A percentile compares a stretch with the other conserved stretches of the same genome.
Conservation (phyloP, 1,140 invertebrate species). For the Paramacrobiotus metropolitanus region DNA sequence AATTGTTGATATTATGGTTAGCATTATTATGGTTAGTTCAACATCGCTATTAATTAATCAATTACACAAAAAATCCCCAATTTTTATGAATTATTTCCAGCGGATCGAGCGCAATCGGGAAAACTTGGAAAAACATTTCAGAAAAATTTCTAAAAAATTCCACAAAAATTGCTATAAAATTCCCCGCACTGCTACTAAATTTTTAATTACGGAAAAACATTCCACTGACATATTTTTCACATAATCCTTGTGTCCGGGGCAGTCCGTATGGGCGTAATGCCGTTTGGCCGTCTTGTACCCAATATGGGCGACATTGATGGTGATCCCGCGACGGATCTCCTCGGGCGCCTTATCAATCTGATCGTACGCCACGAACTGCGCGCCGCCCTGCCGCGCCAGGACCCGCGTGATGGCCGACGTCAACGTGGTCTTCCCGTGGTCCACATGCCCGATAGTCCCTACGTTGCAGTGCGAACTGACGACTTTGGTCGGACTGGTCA, state of each 20-base stretch:
- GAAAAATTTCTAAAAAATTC: too few relatives aligned
- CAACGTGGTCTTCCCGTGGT: constrained; percentile 31
- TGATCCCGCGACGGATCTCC: constrained; percentile 71
- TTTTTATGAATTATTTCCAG: too few relatives aligned
- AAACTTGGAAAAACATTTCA: too few relatives aligned
- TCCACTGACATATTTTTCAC: constrained; percentile 48
- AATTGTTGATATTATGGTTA: too few relatives aligned
- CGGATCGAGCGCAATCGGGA: too few relatives aligned
- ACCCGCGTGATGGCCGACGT: constrained; percentile 28
- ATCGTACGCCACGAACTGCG: constrained; percentile 1
- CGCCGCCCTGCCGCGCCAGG: background rate
- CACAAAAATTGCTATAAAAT: too few relatives aligned
- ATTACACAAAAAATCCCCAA: too few relatives aligned
- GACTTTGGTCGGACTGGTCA: too few relatives aligned
- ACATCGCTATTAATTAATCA: too few relatives aligned
- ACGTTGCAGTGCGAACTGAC: constrained; percentile 25
- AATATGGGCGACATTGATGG: constrained; percentile 81
- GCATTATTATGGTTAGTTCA: too few relatives aligned
- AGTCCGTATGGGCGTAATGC: constrained; percentile 85
- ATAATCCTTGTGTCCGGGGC: constrained; percentile 65
- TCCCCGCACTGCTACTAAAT: too few relatives aligned
- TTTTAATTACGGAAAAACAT: background rate
- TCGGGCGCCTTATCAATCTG: constrained; percentile 9
- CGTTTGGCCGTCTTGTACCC: constrained; percentile 60
- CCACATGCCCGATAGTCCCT: constrained; percentile 30